These are phyloP conservation scores for Micromys minutus DNA, from an alignment of 2,113 vertebrate genomes.

Conservation along the genomic window DNA sequence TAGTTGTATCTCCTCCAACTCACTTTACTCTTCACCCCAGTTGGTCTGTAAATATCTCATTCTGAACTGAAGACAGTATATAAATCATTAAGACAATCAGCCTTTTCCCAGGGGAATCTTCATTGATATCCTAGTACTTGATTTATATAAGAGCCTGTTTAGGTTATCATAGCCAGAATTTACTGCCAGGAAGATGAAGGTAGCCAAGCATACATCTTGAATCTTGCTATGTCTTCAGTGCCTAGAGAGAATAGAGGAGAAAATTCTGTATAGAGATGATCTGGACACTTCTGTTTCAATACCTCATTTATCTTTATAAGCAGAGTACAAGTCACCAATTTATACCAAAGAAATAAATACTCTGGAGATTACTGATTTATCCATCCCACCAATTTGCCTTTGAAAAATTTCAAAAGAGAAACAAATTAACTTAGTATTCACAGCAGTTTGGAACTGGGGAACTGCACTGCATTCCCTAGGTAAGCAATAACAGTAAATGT, in stretches of 20 bases:
- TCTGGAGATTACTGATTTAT: background rate
- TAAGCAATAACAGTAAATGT: background rate
- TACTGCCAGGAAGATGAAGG: background rate
- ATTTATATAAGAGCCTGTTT: background rate
- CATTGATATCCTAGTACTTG: background rate
- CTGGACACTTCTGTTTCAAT: background rate
- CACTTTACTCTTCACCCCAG: background rate
- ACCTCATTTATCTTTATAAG: background rate
- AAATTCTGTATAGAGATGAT: background rate
- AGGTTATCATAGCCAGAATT: background rate
- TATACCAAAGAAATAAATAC: background rate
- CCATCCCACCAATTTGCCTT: background rate
- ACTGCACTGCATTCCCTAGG: background rate
- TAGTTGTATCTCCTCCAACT: background rate
- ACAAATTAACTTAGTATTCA: background rate
- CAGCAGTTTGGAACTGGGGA: background rate
- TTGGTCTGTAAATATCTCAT: background rate
- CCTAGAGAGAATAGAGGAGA: background rate
- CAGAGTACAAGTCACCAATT: background rate
- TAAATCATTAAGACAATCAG: background rate
- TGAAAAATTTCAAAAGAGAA: conserved; percentile 1
- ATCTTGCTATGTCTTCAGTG: background rate
- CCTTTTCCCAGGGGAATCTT: background rate
- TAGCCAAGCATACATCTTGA: background rate
- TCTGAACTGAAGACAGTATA: background rate